phyloP scores from a whole-genome alignment of 2,888 invertebrate species.

The Agrenia bidenticulata region DNA sequence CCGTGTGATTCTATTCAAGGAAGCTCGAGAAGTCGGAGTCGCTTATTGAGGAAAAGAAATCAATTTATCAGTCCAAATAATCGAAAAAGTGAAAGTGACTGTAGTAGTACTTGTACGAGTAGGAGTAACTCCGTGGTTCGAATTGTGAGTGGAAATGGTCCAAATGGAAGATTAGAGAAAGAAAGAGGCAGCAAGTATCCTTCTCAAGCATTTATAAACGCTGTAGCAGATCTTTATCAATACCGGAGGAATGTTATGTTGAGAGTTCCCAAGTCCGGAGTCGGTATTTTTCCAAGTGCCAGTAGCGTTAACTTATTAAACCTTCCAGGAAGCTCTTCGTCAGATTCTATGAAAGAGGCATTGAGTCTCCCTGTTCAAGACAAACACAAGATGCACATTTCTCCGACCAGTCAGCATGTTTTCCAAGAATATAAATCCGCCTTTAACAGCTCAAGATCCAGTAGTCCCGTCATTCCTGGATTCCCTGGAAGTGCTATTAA shows the following conservation, averaged over 20 bases:
- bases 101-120: conserved; percentile 34
- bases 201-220: conserved; percentile 36
- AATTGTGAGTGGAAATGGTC: conserved; percentile 13
- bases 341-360: neutral
- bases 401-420: conserved; percentile 3
- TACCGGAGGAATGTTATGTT: conserved; percentile 34
- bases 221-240: conserved; percentile 36
- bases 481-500: neutral
- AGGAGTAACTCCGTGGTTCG: conserved; percentile 36
- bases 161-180: conserved; percentile 16
- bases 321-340: conserved; percentile 2
- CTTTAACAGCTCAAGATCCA: conserved; percentile 7
- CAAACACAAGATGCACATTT: neutral
- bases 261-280: conserved; percentile 26
- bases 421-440: neutral
- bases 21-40: conserved; percentile 38
- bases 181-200: conserved; percentile 13
- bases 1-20: conserved; percentile 18
- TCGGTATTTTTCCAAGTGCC: conserved; percentile 15
- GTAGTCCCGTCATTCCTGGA: neutral
- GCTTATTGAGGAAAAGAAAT: conserved; percentile 35
- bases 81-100: conserved; percentile 41
- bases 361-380: conserved; percentile 2
- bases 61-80: conserved; percentile 27
- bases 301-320: conserved; percentile 10